phyloP scores from a whole-genome alignment of 2,888 invertebrate species.

The Drosophila silvestris region DNA sequence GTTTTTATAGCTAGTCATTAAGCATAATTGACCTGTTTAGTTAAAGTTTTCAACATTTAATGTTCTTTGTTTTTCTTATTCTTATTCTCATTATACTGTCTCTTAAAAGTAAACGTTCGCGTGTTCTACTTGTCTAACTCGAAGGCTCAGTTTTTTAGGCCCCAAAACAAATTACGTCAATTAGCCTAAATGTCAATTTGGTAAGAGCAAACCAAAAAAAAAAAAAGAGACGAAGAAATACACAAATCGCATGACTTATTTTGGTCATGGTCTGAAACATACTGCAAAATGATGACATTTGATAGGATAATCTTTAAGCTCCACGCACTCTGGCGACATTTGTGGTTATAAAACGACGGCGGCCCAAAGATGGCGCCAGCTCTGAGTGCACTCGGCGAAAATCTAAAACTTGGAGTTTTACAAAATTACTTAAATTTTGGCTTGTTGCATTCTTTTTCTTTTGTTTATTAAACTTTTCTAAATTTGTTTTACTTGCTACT shows the following conservation, averaged over 20 bases:
- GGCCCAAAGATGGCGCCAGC: constrained; percentile 37
- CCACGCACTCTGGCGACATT: constrained; percentile 8
- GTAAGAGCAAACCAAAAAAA: constrained; percentile 7
- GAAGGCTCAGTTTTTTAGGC: constrained; percentile 12
- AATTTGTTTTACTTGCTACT: neutral
- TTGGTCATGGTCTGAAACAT: constrained; percentile 66
- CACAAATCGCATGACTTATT: constrained; percentile 34
- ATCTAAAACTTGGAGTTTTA: neutral
- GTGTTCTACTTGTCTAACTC: constrained; percentile 23
- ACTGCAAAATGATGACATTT: constrained; percentile 65
- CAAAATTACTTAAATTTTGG: neutral
- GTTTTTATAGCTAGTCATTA: constrained; percentile 6
- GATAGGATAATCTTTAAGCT: constrained; percentile 60
- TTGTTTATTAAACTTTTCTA: neutral
- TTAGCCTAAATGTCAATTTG: constrained; percentile 53
- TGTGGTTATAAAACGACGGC: constrained; percentile 16
- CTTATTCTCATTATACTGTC: constrained; percentile 20
- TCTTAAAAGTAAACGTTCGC: constrained; percentile 14
- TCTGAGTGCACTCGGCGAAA: neutral
- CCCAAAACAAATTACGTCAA: constrained; percentile 42
- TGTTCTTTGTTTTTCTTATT: constrained; percentile 3
- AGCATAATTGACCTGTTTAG: constrained; percentile 13
- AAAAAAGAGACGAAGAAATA: neutral
- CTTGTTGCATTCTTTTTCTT: neutral
- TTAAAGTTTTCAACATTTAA: constrained; percentile 2